A percentile compares a stretch with the other conserved stretches of the same genome.
These are phyloP conservation scores for Dipus sagitta DNA, from an alignment of 2,797 vertebrate genomes.

Conservation along the genomic window DNA sequence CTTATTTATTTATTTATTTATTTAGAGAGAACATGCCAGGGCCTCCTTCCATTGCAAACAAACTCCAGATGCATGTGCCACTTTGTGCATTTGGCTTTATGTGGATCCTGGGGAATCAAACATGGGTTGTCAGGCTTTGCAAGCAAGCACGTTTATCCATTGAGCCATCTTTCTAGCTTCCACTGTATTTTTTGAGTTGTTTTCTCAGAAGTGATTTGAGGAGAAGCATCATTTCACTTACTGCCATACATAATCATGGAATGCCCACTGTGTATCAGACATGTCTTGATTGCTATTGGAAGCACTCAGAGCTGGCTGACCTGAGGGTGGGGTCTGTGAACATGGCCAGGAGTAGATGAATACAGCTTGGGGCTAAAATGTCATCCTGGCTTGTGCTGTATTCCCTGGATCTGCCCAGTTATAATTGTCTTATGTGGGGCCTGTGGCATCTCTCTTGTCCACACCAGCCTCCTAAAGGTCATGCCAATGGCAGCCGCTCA, in stretches of 20 bases:
- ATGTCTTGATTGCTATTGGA: not conserved
- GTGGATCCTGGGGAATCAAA: too few species aligned
- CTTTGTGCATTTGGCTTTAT: too few species aligned
- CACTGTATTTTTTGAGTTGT: not conserved
- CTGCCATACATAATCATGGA: not conserved
- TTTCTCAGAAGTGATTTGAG: not conserved
- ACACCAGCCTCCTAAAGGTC: not conserved
- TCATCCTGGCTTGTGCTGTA: not conserved
- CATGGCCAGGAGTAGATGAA: not conserved
- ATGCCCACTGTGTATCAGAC: not conserved
- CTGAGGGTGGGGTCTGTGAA: not conserved
- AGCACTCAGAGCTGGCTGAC: not conserved
- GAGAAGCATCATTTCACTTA: not conserved
- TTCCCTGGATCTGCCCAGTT: not conserved
- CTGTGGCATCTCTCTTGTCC: not conserved
- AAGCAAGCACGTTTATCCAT: too few species aligned
- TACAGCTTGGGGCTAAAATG: not conserved
- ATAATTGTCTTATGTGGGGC: not conserved
- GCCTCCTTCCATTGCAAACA: too few species aligned
- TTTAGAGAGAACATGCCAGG: too few species aligned
- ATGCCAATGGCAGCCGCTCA: constrained; percentile 32
- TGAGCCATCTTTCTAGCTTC: too few species aligned
- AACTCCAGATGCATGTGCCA: too few species aligned
- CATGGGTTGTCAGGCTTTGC: too few species aligned
- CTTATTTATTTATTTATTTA: too few species aligned